Evolutionary conservation across 2,888 invertebrate genomes (phyloP).

Genomic region (Caenorhabditis panamensis): DNA sequence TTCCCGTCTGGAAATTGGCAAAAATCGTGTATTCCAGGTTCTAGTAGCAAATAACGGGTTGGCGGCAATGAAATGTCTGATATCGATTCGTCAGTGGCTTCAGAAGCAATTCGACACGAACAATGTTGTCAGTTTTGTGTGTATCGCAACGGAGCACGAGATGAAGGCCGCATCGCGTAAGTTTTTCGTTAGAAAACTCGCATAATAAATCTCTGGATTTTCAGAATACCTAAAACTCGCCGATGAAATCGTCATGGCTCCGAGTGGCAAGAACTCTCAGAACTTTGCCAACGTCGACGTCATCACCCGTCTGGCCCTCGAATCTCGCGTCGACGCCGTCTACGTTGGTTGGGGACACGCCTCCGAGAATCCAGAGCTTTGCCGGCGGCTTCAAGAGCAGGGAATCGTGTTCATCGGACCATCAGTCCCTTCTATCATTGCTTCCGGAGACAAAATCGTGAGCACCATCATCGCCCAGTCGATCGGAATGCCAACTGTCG

Average conservation of each 20-base stretch:
- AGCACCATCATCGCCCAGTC: conserved; percentile 96
- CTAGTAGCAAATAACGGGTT: conserved; percentile 59
- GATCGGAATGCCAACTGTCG: conserved; percentile 95
- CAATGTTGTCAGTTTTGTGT: conserved; percentile 40
- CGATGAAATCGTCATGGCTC: conserved; percentile 97
- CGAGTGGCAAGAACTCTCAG: conserved; percentile 97
- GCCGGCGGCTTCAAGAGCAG: conserved; percentile 92
- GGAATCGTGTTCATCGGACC: conserved; percentile 95
- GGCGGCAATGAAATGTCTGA: conserved; percentile 57
- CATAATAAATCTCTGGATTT: conserved; percentile 47
- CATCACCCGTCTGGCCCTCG: conserved; percentile 92
- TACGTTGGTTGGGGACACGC: conserved; percentile 99
- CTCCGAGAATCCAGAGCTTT: conserved; percentile 98
- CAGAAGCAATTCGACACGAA: conserved; percentile 37
- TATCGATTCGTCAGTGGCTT: conserved; percentile 53
- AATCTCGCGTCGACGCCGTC: conserved; percentile 86
- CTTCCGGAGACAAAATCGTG: conserved; percentile 98
- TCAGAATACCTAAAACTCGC: conserved; percentile 99
- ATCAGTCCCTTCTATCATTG: conserved; percentile 95
- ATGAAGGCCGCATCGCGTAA: conserved; percentile 45
- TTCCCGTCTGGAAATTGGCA: too few species aligned
- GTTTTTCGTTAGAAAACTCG: not conserved
- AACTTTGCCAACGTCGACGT: conserved; percentile 99
- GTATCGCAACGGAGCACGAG: conserved; percentile 56
- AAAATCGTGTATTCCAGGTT: too few species aligned